Base-by-base conservation (phyloP, 2,888 invertebrate species). In the Apocheima hispidaria region DNA sequence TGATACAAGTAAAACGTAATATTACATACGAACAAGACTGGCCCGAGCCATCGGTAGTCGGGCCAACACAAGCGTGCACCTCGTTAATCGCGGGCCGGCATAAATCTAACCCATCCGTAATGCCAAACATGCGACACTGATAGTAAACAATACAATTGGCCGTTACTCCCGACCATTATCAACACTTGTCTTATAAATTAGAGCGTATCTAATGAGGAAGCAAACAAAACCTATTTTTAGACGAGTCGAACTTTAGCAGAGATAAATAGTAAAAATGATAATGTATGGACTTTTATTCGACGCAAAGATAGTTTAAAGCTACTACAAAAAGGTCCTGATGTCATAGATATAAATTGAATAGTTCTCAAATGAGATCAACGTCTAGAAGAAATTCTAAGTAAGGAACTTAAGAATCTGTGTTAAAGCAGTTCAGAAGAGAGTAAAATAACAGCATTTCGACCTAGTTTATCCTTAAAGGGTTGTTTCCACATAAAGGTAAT, bases 41-140 rank as follows among this genome's bases (percentile, higher is more conserved):
- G 33, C 18, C 38, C 9, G 7, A 6, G n/a, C 36, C 3, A n/a
- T 12, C 26, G 40, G 14, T 38, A 30, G 52, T 60, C 60, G 5
- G 26, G 65, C 66, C 67, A 65, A 63, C 56, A 55, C 48, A 63
- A 63, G 58, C 54, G 57, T 54, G 59, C 60, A 68, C 59, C 63
- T 65, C 63, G 53, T 66, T 66, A 57, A 61, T 61, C 61, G 49
- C 54, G 56, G 30, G 33, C 41, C 26, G 51, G 49, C 48, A 62
- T 64, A 63, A 69, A 69, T 67, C 58, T 56, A 49, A 49, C 9
- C 35, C 21, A 4, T n/a, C 49, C 10, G 49, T 51, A 48, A 63
- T 66, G 67, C 65, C 67, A 69, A 69, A 64, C 54, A 65, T 56
- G 55, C 62, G 59, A 65, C 63, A 56, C 65, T 55, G 51, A 50